Conservation (phyloP, 2,888 invertebrate genomes). For the Tenodera sinensis region DNA sequence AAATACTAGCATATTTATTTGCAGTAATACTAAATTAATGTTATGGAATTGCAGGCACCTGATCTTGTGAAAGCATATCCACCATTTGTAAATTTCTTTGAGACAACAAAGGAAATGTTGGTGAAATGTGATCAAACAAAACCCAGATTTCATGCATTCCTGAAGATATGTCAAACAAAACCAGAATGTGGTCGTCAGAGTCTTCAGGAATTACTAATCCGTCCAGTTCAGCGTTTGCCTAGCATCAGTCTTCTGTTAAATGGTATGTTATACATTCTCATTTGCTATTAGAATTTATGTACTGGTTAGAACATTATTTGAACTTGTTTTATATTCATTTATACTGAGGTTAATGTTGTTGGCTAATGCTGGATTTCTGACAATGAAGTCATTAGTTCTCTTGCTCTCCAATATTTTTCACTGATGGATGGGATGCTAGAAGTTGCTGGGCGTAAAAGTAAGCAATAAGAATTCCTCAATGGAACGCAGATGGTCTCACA, state of each 20-base stretch:
- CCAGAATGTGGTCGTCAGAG: constrained; percentile 96
- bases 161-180: constrained; percentile 90
- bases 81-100: constrained; percentile 97
- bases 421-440: no score
- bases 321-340: no score
- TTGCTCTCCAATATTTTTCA: no score
- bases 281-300: no score
- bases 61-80: constrained; percentile 93
- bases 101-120: constrained; percentile 92
- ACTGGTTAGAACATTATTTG: no score
- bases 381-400: no score
- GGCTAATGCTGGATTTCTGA: no score
- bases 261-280: constrained; percentile 54
- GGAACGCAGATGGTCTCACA: no score
- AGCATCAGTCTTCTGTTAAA: constrained; percentile 91
- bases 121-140: constrained; percentile 86
- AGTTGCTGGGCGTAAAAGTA: no score
- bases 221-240: constrained; percentile 96
- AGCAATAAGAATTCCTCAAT: no score
- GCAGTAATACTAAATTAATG: not conserved
- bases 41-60: constrained; percentile 54
- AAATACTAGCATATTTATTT: no score
- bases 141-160: constrained; percentile 94
- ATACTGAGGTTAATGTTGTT: no score
- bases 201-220: constrained; percentile 91